Conservation (phyloP, 2,888 invertebrate species). For the Campoplex capitator region DNA sequence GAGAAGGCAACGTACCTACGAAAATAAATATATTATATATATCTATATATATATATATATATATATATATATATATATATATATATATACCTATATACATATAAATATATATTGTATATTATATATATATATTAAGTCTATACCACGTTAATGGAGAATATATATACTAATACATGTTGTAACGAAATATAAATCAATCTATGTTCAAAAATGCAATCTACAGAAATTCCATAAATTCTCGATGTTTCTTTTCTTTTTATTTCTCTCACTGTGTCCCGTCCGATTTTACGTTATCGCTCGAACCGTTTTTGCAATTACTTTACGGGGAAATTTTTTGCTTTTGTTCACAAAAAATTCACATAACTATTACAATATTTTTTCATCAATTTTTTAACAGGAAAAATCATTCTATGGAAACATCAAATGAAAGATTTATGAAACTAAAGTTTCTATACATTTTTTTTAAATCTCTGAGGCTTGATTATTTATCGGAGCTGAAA, state of each 20-base stretch:
- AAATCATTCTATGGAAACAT: too few relatives aligned
- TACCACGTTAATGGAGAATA: conserved; percentile 82
- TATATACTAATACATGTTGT: conserved; percentile 81
- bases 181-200: conserved; percentile 83
- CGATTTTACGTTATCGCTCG: not conserved
- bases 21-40: conserved; percentile 67
- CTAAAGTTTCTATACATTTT: too few relatives aligned
- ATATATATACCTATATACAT: conserved; percentile 73
- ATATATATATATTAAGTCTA: conserved; percentile 79
- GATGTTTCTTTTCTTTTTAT: not conserved
- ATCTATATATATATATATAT: conserved; percentile 70
- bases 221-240: not conserved
- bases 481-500: too few relatives aligned
- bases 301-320: too few relatives aligned
- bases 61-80: conserved; percentile 73
- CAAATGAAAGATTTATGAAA: too few relatives aligned
- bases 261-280: not conserved
- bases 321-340: not conserved
- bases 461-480: too few relatives aligned
- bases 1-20: conserved; percentile 79
- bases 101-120: conserved; percentile 71
- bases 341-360: not conserved
- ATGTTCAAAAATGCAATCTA: conserved; percentile 78
- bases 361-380: too few relatives aligned
- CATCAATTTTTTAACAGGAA: too few relatives aligned